phyloP scores from a whole-genome alignment of 2,888 invertebrate species.

The Tenthredo distinguenda region DNA sequence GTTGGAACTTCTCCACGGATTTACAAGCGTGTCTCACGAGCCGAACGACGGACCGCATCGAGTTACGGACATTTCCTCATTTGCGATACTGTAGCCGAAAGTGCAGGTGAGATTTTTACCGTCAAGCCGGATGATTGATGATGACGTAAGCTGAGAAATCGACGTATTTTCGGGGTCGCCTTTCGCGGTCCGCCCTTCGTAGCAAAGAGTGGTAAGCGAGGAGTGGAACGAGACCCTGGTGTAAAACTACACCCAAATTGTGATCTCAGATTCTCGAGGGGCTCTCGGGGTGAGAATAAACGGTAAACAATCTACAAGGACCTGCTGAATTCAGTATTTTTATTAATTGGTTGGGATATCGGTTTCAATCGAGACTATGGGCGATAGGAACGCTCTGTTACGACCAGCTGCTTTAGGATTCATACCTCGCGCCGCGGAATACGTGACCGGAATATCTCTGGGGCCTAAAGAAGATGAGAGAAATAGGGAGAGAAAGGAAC shows the following conservation, averaged over 20 bases:
- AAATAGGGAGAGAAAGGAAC: not conserved
- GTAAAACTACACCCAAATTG: conserved; percentile 22
- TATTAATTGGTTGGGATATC: conserved; percentile 22
- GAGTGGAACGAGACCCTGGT: not conserved
- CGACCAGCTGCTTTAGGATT: not conserved
- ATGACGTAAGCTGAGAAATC: conserved; percentile 35
- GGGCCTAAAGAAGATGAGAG: not conserved
- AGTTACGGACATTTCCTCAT: not conserved
- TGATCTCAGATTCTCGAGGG: not conserved
- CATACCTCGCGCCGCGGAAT: not conserved
- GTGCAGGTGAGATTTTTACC: conserved; percentile 24
- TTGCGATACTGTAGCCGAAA: not conserved
- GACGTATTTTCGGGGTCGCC: conserved; percentile 3
- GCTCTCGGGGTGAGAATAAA: not conserved
- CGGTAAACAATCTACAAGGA: not conserved
- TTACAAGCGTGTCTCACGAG: not conserved
- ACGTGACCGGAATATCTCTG: conserved; percentile 3
- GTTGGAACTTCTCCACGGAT: not conserved
- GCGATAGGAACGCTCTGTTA: not conserved
- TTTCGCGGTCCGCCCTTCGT: not conserved
- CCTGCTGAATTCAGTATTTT: not conserved
- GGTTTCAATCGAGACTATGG: conserved; percentile 5
- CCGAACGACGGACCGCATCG: not conserved
- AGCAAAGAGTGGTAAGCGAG: not conserved
- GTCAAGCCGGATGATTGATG: conserved; percentile 23